A percentile compares a stretch with the other conserved stretches of the same genome.
Conservation (phyloP, 2,888 invertebrate species). For the Sycophila texana region DNA sequence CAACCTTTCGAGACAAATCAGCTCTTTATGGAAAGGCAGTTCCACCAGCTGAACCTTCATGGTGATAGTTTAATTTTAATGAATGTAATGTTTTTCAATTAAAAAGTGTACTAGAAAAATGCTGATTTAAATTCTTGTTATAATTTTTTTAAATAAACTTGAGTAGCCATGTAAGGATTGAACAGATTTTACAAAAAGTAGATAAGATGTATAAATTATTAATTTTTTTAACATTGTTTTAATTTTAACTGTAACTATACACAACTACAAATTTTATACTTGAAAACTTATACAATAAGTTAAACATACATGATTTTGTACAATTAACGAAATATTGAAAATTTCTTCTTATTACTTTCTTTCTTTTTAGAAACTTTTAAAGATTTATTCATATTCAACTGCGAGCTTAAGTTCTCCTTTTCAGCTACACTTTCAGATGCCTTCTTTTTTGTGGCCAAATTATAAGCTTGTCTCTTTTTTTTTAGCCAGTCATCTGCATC, state of each 20-base stretch:
- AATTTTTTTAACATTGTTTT: slow-evolving; percentile 36
- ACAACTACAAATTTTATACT: slow-evolving; percentile 18
- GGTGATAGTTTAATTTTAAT: slow-evolving; percentile 78
- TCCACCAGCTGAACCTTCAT: slow-evolving; percentile 84
- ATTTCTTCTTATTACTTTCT: slow-evolving; percentile 63
- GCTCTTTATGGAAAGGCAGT: slow-evolving; percentile 84
- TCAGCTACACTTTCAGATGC: slow-evolving; percentile 59
- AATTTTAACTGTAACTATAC: slow-evolving; percentile 24
- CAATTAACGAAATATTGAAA: slow-evolving; percentile 69
- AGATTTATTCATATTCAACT: slow-evolving; percentile 58
- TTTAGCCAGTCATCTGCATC: slow-evolving; percentile 69
- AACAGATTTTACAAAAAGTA: background rate
- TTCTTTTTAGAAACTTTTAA: slow-evolving; percentile 61
- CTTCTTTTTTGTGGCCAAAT: slow-evolving; percentile 63
- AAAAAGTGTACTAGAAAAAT: background rate
- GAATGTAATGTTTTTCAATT: background rate
- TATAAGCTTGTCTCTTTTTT: slow-evolving; percentile 69
- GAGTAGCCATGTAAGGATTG: background rate
- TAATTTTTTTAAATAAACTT: slow-evolving; percentile 15
- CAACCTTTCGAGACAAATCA: slow-evolving; percentile 87
- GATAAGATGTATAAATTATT: slow-evolving; percentile 3
- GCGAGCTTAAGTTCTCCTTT: slow-evolving; percentile 65
- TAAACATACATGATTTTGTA: slow-evolving; percentile 22
- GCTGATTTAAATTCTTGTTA: background rate
- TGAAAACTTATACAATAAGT: slow-evolving; percentile 6